These are phyloP conservation scores for Oreochromis grahami DNA, from an alignment of 2,797 vertebrate species.

Conservation along the genomic window DNA sequence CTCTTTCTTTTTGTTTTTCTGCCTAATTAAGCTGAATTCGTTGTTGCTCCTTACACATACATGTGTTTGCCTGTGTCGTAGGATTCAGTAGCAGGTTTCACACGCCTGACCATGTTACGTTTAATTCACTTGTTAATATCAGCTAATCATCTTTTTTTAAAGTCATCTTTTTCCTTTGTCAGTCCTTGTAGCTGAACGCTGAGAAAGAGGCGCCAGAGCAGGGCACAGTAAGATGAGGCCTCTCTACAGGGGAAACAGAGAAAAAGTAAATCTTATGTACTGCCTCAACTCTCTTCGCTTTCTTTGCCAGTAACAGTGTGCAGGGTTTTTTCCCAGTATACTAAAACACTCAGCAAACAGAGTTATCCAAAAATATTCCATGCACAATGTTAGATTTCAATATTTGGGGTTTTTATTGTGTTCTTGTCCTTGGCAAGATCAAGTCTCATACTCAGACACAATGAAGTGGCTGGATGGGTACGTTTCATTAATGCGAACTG, in stretches of 20 bases:
- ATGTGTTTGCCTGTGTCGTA: neutral
- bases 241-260: constrained; percentile 27
- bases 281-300: constrained; percentile 54
- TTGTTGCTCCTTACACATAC: neutral
- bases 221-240: constrained; percentile 60
- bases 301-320: neutral
- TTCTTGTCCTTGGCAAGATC: neutral
- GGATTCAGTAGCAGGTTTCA: neutral
- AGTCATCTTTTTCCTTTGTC: neutral
- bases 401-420: neutral
- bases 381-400: constrained; percentile 2
- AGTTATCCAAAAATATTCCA: constrained; percentile 1
- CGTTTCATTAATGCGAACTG: constrained; percentile 14
- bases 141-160: neutral
- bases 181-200: neutral
- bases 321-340: neutral
- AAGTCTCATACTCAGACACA: neutral
- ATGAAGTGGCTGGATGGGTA: neutral
- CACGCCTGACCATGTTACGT: neutral
- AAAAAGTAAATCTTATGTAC: neutral
- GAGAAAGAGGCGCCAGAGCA: neutral
- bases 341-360: constrained; percentile 18
- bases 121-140: neutral
- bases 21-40: neutral
- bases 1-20: neutral